Base-by-base conservation (phyloP, 2,888 invertebrate genomes). In the Cheilosia impressa region DNA sequence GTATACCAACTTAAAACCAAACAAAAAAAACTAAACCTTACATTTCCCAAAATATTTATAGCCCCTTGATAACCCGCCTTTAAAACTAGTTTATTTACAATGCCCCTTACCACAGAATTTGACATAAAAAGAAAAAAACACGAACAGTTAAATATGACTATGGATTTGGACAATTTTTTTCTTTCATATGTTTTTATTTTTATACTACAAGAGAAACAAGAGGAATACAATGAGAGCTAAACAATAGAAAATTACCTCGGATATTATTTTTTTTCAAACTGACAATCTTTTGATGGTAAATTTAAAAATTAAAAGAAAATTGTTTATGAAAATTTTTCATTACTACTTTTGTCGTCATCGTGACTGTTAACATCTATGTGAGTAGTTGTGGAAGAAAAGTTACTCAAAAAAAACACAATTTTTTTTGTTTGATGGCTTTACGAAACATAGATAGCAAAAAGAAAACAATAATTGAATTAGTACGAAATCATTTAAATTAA, bases 271-370 rank as follows among this genome's bases (percentile, higher is more conserved):
- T 68, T 73, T 62, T 17, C 13, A 73, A 81, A 83, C 71, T 73
- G 62, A 68, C 62, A 72, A 82, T 82, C 71, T 77, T 62, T 60
- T 58, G 38, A 60, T 55, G 47, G 57, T 57, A 68, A 69, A 58
- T 53, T 15, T 60, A 24, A 58, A 58, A 66, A 38, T 38, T 38
- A 13, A 38, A 13, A 38, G 38, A 38, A 63, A 68, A 55, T 71
- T 76, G 60, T 69, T 65, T 55, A 73, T 62, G 68, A 52, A 82
- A 87, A 88, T 89, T 89, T 89, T 89, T 89, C 89, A 89, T 89
- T 89, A 89, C 89, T 89, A 89, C 89, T 89, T 89, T 89, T 89
- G 83, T 88, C 89, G 88, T 89, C 89, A 89, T 88, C 88, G 89
- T 89, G 89, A 89, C 88, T 89, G 89, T 89, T 89, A 89, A 88